These are phyloP conservation scores for Laodelphax striatellus DNA, from an alignment of 1,140 invertebrate species.

Conservation along the genomic window DNA sequence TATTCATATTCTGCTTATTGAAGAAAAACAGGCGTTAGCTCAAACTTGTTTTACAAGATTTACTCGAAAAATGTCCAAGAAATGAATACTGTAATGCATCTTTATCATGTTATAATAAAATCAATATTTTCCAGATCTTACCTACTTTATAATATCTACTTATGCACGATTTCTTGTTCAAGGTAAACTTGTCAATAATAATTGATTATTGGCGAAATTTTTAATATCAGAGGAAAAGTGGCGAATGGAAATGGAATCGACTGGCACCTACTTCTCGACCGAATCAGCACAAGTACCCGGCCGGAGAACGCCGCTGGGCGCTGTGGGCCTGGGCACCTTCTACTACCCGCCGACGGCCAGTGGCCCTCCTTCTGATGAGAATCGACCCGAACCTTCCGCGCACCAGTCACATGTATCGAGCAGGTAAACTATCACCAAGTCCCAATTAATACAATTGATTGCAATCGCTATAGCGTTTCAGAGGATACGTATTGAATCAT, in stretches of 20 bases:
- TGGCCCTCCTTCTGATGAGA: slow-evolving; percentile 52
- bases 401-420: slow-evolving; percentile 26
- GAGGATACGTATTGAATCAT: no score
- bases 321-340: slow-evolving; percentile 70
- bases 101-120: no score
- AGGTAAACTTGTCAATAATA: background rate
- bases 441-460: no score
- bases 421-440: background rate
- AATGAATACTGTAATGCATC: no score
- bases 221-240: background rate
- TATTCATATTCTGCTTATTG: no score
- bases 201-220: background rate
- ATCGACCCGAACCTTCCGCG: slow-evolving; percentile 52
- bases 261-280: slow-evolving; percentile 8
- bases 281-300: slow-evolving; percentile 41
- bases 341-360: slow-evolving; percentile 47
- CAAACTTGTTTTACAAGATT: no score
- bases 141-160: background rate
- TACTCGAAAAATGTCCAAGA: no score
- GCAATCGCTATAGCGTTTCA: no score
- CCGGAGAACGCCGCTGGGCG: slow-evolving; percentile 61
- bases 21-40: no score
- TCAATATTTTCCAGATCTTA: no score
- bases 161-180: no score
- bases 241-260: background rate